phyloP scores from a whole-genome alignment of 2,797 vertebrate genomes.

The Enteromius fasciolatus region DNA sequence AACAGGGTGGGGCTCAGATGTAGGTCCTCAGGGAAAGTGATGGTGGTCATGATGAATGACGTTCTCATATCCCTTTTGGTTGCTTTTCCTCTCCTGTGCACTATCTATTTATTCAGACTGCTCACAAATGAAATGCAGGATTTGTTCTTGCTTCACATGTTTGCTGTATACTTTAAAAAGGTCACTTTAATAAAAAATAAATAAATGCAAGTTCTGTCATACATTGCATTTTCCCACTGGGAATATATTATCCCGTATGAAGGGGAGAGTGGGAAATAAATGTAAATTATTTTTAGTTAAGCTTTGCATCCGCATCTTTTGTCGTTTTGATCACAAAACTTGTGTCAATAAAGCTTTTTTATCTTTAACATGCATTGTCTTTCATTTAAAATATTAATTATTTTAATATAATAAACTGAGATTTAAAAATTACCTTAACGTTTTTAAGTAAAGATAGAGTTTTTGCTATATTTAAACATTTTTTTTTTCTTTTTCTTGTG shows the following conservation, averaged over 20 bases:
- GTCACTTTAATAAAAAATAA: constrained; percentile 5
- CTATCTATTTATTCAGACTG: constrained; percentile 76
- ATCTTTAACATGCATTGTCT: background rate
- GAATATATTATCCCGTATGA: constrained; percentile 37
- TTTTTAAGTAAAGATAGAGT: background rate
- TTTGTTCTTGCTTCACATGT: constrained; percentile 49
- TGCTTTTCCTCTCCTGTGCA: constrained; percentile 56
- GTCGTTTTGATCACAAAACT: constrained; percentile 56
- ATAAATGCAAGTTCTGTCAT: constrained; percentile 22
- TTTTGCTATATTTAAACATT: background rate
- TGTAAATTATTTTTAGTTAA: constrained; percentile 38
- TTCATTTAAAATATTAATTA: background rate
- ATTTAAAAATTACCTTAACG: background rate
- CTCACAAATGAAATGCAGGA: constrained; percentile 53
- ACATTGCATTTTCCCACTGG: constrained; percentile 5
- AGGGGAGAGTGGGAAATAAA: constrained; percentile 14
- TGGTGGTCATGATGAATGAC: constrained; percentile 18
- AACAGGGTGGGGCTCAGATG: constrained; percentile 29
- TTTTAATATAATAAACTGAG: background rate
- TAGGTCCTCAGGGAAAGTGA: constrained; percentile 11
- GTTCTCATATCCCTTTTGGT: constrained; percentile 41
- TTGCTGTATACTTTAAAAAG: constrained; percentile 44
- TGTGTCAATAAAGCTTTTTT: constrained; percentile 67
- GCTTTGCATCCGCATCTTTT: constrained; percentile 41
- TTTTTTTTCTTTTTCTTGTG: background rate